Base-by-base conservation (phyloP, 2,888 invertebrate genomes). In the Polyommatus icarus region DNA sequence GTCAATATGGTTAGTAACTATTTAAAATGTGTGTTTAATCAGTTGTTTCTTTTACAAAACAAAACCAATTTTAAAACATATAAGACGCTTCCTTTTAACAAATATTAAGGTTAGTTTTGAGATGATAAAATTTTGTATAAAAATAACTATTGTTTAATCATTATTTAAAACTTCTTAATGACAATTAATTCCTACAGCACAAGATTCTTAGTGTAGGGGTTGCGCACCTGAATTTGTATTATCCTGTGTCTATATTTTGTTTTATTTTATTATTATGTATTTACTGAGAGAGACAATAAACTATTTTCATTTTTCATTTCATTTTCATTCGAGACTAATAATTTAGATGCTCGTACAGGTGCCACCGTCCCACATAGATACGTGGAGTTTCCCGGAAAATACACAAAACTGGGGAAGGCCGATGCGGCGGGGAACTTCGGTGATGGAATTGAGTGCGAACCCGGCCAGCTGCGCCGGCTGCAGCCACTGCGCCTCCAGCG, bases 401-500 rank as follows among this genome's bases (percentile, higher is more conserved):
- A 79, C 82, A 6, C 90, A 87, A 80, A 84, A 80, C 54, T 93
- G 93, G 93, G 85, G 85, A 24, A 88, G 92, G 0, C 91, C 91
- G 6, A 79, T 93, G 80, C 88, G 93, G 10, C 88, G 92, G 57
- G 93, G 94, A 10, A 90, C 91, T 1, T 93, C 93, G 0, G 92
- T 92, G 8, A 85, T 92, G 78, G 93, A 93, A 80, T 84, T 93
- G 10, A 87, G 91, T 10, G 90, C 88, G 4, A 87, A 82, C 32
- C 81, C 81, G n/a, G 80, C 82, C 0, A 79, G 78, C 0, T 82
- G 84, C 76, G 67, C 81, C 77, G 80, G 90, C 84, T 84, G 85
- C 82, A 32, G 83, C 12, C 84, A 84, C 79, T 86, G 85, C 77
- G 84, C 86, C 18, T 84, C 87, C 6, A 80, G 83, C 78, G 83